Conservation (phyloP, 1,140 invertebrate genomes). For the Ceratina japonica region DNA sequence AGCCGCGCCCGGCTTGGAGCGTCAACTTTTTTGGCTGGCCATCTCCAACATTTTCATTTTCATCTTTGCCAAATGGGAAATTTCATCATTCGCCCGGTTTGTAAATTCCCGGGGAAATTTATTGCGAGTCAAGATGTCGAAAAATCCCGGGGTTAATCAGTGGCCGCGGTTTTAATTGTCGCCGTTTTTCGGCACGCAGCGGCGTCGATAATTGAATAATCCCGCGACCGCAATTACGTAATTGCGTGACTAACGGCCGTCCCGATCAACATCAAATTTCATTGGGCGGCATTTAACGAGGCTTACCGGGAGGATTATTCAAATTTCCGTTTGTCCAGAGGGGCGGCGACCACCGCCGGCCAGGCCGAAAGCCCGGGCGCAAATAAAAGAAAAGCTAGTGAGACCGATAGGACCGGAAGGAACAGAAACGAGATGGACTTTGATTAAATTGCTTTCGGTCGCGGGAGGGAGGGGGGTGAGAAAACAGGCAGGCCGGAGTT, state of each 20-base stretch:
- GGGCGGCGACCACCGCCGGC: neutral
- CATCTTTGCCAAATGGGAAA: too few relatives aligned
- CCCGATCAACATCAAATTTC: conserved; percentile 43
- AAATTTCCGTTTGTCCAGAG: conserved; percentile 54
- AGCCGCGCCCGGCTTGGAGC: too few relatives aligned
- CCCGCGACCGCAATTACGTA: conserved; percentile 32
- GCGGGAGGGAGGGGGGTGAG: neutral
- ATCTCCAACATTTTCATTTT: too few relatives aligned
- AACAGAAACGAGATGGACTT: conserved; percentile 37
- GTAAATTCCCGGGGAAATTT: too few relatives aligned
- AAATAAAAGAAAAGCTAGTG: conserved; percentile 46
- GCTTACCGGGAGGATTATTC: conserved; percentile 48
- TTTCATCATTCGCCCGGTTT: too few relatives aligned
- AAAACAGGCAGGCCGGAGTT: neutral
- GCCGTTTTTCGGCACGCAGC: neutral
- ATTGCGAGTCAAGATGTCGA: too few relatives aligned
- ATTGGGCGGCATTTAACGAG: conserved; percentile 38
- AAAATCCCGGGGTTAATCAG: too few relatives aligned
- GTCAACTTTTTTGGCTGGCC: too few relatives aligned
- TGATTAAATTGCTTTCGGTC: conserved; percentile 48
- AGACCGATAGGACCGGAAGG: conserved; percentile 29
- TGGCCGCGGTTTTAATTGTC: too few relatives aligned
- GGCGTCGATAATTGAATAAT: conserved; percentile 38
- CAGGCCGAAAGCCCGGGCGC: conserved; percentile 15
- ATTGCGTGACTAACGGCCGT: conserved; percentile 25